Conservation (phyloP, 2,113 vertebrate genomes). For the Caloenas nicobarica region DNA sequence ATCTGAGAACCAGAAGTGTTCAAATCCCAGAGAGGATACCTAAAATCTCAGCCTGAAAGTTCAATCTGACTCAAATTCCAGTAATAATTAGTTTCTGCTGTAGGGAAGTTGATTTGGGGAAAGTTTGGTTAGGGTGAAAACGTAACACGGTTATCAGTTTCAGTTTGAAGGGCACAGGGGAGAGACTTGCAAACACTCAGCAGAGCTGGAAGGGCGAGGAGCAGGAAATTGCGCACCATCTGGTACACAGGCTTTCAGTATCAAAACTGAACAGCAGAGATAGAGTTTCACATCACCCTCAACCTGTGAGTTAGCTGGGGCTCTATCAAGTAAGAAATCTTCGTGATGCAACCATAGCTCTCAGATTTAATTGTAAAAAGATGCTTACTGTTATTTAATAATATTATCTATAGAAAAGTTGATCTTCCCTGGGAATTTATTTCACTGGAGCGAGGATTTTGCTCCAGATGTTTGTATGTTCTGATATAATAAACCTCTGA, state of each 20-base stretch:
- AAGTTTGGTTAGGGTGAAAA: background rate
- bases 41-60: constrained; percentile 27
- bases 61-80: constrained; percentile 22
- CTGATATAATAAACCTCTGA: background rate
- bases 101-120: constrained; percentile 5
- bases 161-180: background rate
- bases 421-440: background rate
- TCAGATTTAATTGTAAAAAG: background rate
- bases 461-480: background rate
- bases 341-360: background rate
- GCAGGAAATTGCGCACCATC: background rate
- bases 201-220: background rate
- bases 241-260: background rate
- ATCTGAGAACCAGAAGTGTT: background rate
- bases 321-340: background rate
- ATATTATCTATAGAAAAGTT: background rate
- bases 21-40: background rate
- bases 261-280: background rate
- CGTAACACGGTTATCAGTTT: background rate
- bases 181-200: background rate
- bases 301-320: background rate
- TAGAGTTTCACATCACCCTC: background rate
- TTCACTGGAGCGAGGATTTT: background rate
- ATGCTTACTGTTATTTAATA: background rate
- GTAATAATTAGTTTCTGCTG: background rate